Conservation (phyloP, 2,888 invertebrate species). For the Dendrolimus pini region DNA sequence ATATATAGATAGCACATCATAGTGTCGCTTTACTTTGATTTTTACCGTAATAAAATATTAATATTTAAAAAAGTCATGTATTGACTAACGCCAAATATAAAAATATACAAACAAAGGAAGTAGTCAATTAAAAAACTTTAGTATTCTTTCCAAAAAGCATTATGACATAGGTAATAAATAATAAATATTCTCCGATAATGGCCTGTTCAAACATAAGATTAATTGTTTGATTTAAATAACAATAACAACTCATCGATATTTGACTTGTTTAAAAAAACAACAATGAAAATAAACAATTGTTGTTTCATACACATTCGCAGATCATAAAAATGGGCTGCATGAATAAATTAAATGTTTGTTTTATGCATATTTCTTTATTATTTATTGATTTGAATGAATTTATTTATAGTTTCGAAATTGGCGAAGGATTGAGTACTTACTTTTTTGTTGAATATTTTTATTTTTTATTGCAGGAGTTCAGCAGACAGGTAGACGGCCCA, state of each 20-base stretch:
- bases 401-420: conserved; percentile 15
- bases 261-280: conserved; percentile 17
- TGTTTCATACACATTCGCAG: conserved; percentile 53
- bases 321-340: conserved; percentile 64
- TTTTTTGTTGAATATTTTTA: too few relatives aligned
- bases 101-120: too few relatives aligned
- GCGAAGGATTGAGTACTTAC: too few relatives aligned
- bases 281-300: conserved; percentile 44
- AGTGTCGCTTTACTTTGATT: too few relatives aligned
- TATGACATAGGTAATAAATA: conserved; percentile 6
- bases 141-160: neutral
- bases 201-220: conserved; percentile 45
- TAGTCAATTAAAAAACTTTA: too few relatives aligned
- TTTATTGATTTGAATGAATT: conserved; percentile 23
- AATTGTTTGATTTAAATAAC: conserved; percentile 58
- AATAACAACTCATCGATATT: conserved; percentile 23
- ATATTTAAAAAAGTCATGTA: too few relatives aligned
- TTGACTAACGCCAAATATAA: too few relatives aligned
- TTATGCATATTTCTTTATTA: conserved; percentile 15
- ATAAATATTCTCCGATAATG: conserved; percentile 8
- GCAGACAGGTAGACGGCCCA: too few relatives aligned
- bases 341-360: conserved; percentile 56
- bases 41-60: too few relatives aligned
- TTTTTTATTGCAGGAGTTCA: too few relatives aligned
- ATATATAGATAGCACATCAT: too few relatives aligned